phyloP scores from a whole-genome alignment of 2,113 vertebrate species.

The Lophius piscatorius region DNA sequence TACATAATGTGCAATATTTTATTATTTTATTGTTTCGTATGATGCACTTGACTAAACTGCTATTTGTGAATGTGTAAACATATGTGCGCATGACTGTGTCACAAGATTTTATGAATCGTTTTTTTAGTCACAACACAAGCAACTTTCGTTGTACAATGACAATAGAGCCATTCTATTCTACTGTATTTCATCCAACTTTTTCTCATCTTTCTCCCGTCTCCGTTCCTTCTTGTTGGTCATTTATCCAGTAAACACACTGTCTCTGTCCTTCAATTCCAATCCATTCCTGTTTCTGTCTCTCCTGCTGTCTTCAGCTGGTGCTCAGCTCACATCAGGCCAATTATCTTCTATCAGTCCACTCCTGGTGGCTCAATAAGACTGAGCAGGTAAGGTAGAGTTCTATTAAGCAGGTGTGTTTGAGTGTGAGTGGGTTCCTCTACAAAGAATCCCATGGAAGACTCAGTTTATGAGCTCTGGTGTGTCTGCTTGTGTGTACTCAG shows the following conservation, averaged over 20 bases:
- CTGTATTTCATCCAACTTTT: no score
- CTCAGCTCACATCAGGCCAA: conserved; percentile 43
- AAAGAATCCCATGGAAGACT: conserved; percentile 42
- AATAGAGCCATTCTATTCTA: no score
- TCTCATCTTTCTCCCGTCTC: conserved; percentile 47
- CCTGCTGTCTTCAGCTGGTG: conserved; percentile 20
- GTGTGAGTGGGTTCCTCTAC: conserved; percentile 55
- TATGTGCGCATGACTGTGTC: no score
- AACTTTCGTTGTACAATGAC: no score
- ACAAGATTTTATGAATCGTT: no score
- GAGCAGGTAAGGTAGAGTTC: conserved; percentile 50
- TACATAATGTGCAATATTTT: no score
- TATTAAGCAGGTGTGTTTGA: conserved; percentile 31
- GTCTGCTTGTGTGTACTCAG: conserved; percentile 12
- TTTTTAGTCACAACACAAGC: no score
- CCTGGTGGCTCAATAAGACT: conserved; percentile 42
- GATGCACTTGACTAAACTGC: no score
- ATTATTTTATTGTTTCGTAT: no score
- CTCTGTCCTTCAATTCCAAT: background rate
- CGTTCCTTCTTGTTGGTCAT: conserved; percentile 19
- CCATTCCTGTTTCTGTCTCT: background rate
- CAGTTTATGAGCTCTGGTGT: conserved; percentile 39
- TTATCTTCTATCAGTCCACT: conserved; percentile 51
- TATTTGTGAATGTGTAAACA: no score
- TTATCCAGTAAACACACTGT: conserved; percentile 18